phyloP scores from a whole-genome alignment of 2,797 vertebrate genomes.

The Lates japonicus region DNA sequence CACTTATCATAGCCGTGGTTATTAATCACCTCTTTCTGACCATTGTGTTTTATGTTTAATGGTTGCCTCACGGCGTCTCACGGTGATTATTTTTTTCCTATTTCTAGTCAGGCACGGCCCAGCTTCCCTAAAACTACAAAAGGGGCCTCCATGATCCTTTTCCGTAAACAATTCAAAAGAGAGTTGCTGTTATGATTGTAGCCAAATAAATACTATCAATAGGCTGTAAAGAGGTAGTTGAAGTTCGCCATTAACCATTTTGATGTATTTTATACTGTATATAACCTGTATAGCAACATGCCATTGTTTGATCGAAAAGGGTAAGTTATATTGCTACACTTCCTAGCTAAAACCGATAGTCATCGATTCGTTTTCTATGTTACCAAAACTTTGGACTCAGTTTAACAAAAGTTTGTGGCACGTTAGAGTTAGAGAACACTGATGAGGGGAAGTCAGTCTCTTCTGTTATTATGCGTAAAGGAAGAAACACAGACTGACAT shows the following conservation, averaged over 20 bases:
- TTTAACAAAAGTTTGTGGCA: neutral
- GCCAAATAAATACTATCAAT: neutral
- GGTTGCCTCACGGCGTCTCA: fast-evolving
- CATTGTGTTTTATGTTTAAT: fast-evolving
- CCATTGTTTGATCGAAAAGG: conserved; percentile 37
- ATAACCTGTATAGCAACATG: conserved; percentile 55
- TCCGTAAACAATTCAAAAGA: conserved; percentile 72
- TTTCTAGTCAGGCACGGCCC: conserved; percentile 48
- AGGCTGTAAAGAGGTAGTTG: neutral
- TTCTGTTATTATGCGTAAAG: fast-evolving
- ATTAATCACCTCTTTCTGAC: fast-evolving
- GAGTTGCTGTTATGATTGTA: fast-evolving
- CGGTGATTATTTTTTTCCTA: neutral
- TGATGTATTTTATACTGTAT: conserved; percentile 62
- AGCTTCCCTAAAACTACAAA: neutral
- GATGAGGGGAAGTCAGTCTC: neutral
- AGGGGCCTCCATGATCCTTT: conserved; percentile 48
- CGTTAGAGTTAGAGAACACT: too few species aligned
- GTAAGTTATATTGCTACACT: conserved; percentile 45
- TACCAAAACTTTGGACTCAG: neutral
- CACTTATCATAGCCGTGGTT: fast-evolving
- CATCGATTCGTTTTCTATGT: neutral
- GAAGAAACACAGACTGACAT: neutral
- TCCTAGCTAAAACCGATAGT: neutral
- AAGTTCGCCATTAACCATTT: neutral